phyloP scores from a whole-genome alignment of 2,797 vertebrate genomes.

The Paratrypauchen microcephalus region DNA sequence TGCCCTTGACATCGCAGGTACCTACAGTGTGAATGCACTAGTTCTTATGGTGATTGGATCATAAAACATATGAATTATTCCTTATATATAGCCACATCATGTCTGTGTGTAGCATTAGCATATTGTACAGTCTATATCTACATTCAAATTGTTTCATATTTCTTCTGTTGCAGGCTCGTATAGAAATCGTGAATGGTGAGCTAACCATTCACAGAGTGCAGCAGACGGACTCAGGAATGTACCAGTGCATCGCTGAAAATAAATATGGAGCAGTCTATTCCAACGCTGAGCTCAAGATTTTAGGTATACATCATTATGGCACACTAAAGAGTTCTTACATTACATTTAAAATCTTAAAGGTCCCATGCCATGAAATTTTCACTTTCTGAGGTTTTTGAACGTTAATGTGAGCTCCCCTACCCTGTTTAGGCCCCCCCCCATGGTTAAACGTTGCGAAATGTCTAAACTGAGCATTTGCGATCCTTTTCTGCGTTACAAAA shows the following conservation, averaged over 20 bases:
- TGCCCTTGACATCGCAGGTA: slow-evolving; percentile 79
- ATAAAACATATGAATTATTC: slow-evolving; percentile 35
- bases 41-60: slow-evolving; percentile 26
- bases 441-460: no score
- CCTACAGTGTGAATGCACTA: slow-evolving; percentile 9
- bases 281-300: slow-evolving; percentile 88
- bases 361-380: no score
- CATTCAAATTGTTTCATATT: background rate
- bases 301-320: slow-evolving; percentile 74
- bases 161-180: slow-evolving; percentile 80
- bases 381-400: no score
- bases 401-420: no score
- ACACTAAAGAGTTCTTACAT: background rate
- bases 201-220: slow-evolving; percentile 86
- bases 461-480: no score
- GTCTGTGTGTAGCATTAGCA: background rate
- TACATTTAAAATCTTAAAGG: background rate
- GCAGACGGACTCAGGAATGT: slow-evolving; percentile 92
- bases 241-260: slow-evolving; percentile 94
- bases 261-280: slow-evolving; percentile 89
- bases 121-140: background rate
- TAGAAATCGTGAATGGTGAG: slow-evolving; percentile 87
- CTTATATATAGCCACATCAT: slow-evolving; percentile 5
- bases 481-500: no score
- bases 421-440: no score